Evolutionary conservation across 2,888 invertebrate species (phyloP), one percentile per base, ranked within the genome.

Genomic region (Galerucella pusilla): DNA sequence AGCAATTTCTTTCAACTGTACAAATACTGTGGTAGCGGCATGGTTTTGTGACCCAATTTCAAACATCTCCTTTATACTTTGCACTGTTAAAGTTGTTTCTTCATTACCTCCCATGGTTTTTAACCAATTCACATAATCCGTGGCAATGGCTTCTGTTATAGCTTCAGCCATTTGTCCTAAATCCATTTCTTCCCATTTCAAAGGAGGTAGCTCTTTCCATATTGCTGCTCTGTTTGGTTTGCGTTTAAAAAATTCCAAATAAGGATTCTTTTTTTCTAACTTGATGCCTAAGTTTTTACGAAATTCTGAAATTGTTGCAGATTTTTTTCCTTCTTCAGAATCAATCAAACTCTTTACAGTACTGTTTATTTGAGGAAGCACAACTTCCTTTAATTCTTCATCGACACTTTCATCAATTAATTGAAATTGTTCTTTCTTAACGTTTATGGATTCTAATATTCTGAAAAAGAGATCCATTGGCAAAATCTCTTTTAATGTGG

Each of bases 21-120:
- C 89, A 85, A 88, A 86, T 42, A 92, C 85, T 76, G 91, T 89
- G 69, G 88, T 88, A 0, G 91, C 89, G 1, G 90, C 90, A 77
- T 91, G 90, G 7, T 89, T 90, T 77, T 91, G 88, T 80, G 91
- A 91, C 73, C 91, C 91, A 70, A 91, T 90, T 89, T 91, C 87
- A 79, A 88, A 87, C 84, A 88, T 85, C 68, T 85, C 84, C 35
- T 86, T 82, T 12, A 88, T 81, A 16, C 82, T 81, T 49, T 81
- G 79, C n/a, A 85, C 85, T 66, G 84, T 85, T 12, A 87, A 75
- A 10, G 82, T 81, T 2, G 80, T 66, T 52, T 79, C 81, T 69
- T 80, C 77, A 35, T 85, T 82, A 45, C 82, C 81, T 1, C 86
- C 86, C 57, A 84, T 73, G 12, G 79, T 80, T 61, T 83, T 80